Percentiles rank a stretch among this genome's conserved stretches.
Conservation (phyloP, 2,888 invertebrate species). For the Chrysolina oricalcia region DNA sequence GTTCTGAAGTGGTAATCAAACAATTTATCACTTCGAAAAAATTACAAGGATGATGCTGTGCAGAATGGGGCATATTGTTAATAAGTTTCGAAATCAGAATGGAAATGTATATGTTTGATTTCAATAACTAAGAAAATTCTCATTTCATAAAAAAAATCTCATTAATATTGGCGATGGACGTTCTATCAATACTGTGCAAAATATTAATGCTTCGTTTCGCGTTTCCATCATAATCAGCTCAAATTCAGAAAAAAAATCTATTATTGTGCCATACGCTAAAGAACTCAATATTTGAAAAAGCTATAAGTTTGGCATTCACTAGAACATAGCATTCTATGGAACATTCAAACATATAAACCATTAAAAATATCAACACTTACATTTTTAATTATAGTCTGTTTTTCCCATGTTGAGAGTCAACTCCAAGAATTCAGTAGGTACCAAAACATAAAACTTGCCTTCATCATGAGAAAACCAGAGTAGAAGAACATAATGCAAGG, state of each 20-base stretch:
- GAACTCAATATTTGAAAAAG: conserved; percentile 11
- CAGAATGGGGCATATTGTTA: no score
- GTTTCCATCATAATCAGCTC: not conserved
- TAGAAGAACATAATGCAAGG: no score
- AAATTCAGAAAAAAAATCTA: not conserved
- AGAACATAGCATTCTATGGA: conserved; percentile 18
- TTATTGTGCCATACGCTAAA: not conserved
- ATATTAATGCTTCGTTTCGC: conserved; percentile 6
- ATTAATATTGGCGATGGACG: not conserved
- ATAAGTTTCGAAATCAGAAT: no score
- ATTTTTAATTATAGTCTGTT: not conserved
- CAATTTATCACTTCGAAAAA: no score
- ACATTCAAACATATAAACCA: conserved; percentile 23
- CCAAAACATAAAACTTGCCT: not conserved
- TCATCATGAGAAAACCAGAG: not conserved
- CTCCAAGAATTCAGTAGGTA: no score
- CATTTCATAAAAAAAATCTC: not conserved
- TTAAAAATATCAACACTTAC: not conserved
- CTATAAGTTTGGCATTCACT: conserved; percentile 21
- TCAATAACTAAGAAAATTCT: no score
- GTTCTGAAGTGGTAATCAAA: no score
- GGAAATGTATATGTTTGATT: no score
- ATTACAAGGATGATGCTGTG: no score
- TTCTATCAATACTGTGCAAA: not conserved
- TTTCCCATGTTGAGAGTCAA: no score